Base-by-base conservation (phyloP, 2,888 invertebrate species). In the Cremastinae sp. region DNA sequence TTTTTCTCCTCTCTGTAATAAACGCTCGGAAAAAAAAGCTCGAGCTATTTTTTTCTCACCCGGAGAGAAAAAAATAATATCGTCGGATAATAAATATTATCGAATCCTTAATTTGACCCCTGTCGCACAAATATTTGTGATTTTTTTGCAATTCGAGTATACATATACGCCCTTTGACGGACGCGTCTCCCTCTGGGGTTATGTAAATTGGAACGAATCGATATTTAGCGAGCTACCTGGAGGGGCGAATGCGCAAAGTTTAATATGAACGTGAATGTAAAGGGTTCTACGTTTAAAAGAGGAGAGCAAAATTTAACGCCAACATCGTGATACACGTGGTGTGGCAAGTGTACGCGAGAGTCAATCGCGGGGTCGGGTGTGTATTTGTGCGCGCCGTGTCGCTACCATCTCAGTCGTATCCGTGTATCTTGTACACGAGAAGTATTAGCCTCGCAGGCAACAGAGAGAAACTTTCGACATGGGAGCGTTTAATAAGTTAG, bases 401-500 rank as follows among this genome's bases (percentile, higher is more conserved):
- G 53, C 7, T 9, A 22, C 7, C 14, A 35, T 43, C 37, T 74
- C 10, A 35, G 37, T 49, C 14, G 22, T 4, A 22, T 43, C n/a
- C n/a, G 10, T 39, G 18, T 18, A 43, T 37, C 59, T 10, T 59
- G 28, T 28, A 28, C 28, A 28, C 28, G 28, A 28, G 41, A 47
- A 56, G 64, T 56, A 35, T 65, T 51, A 45, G 35, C 58, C 41
- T 37, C 28, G n/a, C 10, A 14, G 43, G 28, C 43, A 62, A 35
- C 49, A 37, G 28, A 55, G 71, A 51, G 56, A 58, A 72, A 75
- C 62, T 75, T 75, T 72, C 58, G 43, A 59, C 56, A 39, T 55
- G 56, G 68, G 37, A 58, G 53, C 61, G 66, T 61, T 71, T 66
- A 75, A 72, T 75, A 72, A 62, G 72, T 72, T 68, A 72, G 41